A percentile compares a stretch with the other conserved stretches of the same genome.
phyloP scores from a whole-genome alignment of 2,113 vertebrate species.

The Podarcis cretensis region DNA sequence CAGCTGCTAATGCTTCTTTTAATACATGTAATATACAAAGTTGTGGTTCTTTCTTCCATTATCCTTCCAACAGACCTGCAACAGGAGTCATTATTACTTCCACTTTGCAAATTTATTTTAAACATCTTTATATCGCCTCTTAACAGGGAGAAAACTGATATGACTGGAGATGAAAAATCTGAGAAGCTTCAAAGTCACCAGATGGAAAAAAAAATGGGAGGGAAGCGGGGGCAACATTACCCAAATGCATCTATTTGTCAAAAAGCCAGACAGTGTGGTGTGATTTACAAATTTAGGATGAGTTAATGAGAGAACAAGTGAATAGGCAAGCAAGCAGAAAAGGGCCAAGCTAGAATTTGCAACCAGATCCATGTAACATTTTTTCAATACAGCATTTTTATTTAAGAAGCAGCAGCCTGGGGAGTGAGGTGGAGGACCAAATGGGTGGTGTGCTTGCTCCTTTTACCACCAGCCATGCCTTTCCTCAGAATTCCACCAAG shows the following conservation, averaged over 20 bases:
- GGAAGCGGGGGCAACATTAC: not conserved
- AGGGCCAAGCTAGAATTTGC: not conserved
- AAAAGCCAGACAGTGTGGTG: not conserved
- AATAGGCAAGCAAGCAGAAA: not conserved
- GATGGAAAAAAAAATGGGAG: too few relatives aligned
- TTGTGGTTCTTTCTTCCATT: not conserved
- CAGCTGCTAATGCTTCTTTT: not conserved
- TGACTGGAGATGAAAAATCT: not conserved
- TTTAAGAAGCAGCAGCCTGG: not conserved
- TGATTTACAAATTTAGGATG: not conserved
- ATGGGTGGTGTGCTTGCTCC: not conserved
- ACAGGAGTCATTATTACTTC: not conserved
- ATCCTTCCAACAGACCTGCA: not conserved
- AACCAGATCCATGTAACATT: not conserved
- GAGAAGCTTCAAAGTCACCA: not conserved
- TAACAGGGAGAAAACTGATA: not conserved
- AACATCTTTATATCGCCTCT: too few relatives aligned
- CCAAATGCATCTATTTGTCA: not conserved
- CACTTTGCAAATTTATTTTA: not conserved
- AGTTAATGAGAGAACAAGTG: too few relatives aligned
- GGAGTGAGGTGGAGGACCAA: not conserved
- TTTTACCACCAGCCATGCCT: not conserved
- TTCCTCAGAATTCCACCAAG: too few relatives aligned
- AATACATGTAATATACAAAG: not conserved
- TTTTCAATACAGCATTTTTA: not conserved